phyloP scores from a whole-genome alignment of 2,888 invertebrate genomes.

The Margaritifera margaritifera region DNA sequence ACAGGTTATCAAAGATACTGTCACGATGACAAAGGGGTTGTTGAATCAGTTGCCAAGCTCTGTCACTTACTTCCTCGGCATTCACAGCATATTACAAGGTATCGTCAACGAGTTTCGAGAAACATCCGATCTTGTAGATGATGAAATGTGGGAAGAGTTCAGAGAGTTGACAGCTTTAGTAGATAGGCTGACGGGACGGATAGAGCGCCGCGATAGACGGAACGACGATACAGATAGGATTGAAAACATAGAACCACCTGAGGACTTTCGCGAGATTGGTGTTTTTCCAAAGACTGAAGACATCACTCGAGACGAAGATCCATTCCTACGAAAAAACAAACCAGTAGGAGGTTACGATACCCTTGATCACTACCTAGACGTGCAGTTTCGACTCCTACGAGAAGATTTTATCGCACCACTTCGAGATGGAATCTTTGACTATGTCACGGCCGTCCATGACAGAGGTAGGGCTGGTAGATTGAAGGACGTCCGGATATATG shows the following conservation, averaged over 20 bases:
- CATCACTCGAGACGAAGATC: slow-evolving; percentile 56
- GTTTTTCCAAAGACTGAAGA: slow-evolving; percentile 69
- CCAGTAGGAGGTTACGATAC: slow-evolving; percentile 79
- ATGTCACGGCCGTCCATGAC: slow-evolving; percentile 60
- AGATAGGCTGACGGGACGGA: slow-evolving; percentile 9
- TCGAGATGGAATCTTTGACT: slow-evolving; percentile 79
- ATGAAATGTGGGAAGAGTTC: slow-evolving; percentile 23
- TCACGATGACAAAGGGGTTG: slow-evolving; percentile 22
- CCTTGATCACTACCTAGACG: slow-evolving; percentile 83
- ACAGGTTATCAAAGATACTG: slow-evolving; percentile 26
- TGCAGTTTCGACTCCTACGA: slow-evolving; percentile 83
- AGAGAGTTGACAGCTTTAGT: slow-evolving; percentile 30
- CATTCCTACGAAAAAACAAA: slow-evolving; percentile 78
- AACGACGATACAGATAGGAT: no score
- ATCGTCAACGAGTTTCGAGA: slow-evolving; percentile 28
- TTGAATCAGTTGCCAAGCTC: slow-evolving; percentile 24
- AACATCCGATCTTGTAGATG: slow-evolving; percentile 23
- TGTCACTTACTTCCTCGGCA: slow-evolving; percentile 29
- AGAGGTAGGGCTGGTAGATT: slow-evolving; percentile 13
- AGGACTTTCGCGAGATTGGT: slow-evolving; percentile 71
- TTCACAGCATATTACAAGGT: slow-evolving; percentile 19
- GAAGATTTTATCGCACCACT: slow-evolving; percentile 88
- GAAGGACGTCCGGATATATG: slow-evolving; percentile 39
- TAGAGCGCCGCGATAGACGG: slow-evolving; percentile 4
- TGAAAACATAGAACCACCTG: slow-evolving; percentile 68